phyloP scores from a whole-genome alignment of 2,797 vertebrate genomes.

The Parotocinclus haroldoi region DNA sequence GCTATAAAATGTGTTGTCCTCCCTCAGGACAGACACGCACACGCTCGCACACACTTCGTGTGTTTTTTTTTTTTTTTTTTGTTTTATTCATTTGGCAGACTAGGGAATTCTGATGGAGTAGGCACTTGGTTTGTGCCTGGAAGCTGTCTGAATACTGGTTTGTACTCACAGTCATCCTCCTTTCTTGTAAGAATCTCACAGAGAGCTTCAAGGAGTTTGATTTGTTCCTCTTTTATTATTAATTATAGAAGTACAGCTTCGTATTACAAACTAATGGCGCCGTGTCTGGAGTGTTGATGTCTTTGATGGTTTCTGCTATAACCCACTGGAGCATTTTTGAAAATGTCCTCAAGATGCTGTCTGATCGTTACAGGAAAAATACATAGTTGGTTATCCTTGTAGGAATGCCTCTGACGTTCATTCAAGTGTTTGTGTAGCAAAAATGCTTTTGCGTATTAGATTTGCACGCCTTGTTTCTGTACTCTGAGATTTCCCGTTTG shows the following conservation, averaged over 20 bases:
- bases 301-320: too few species aligned
- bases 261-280: not conserved
- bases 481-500: too few species aligned
- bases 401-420: too few species aligned
- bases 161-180: constrained; percentile 9
- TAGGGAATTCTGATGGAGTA: constrained; percentile 5
- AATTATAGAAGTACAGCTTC: constrained; percentile 4
- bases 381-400: too few species aligned
- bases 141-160: constrained; percentile 23
- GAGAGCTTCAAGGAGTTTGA: constrained; percentile 17
- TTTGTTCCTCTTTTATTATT: constrained; percentile 1
- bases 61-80: constrained; percentile 16
- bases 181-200: constrained; percentile 19
- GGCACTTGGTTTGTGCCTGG: constrained; percentile 20
- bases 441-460: too few species aligned
- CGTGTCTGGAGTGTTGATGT: too few species aligned
- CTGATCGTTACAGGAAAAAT: too few species aligned
- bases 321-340: too few species aligned
- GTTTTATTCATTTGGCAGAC: constrained; percentile 31
- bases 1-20: constrained; percentile 15
- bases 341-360: too few species aligned
- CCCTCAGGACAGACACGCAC: constrained; percentile 6
- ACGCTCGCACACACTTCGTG: not conserved
- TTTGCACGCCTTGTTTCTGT: too few species aligned
- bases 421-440: too few species aligned